Evolutionary conservation across 2,113 vertebrate species (phyloP), one percentile per base, ranked within the genome.

Genomic region (Gobiocypris rarus): DNA sequence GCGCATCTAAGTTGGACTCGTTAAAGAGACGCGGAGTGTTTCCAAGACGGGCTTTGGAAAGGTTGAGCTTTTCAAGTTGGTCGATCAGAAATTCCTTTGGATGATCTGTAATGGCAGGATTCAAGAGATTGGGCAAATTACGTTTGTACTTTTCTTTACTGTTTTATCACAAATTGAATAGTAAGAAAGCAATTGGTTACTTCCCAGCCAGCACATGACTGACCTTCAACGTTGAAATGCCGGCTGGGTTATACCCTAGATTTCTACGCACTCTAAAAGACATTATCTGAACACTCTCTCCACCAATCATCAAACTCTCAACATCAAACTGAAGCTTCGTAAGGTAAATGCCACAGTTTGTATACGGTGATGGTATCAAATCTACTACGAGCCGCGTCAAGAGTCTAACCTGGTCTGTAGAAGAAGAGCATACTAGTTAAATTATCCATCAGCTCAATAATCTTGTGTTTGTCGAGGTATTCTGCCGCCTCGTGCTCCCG

Each of bases 1-100:
- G 41, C n/a, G 92, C 82, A 13, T 93, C 92, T 78, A 95, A 78
- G 75, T 94, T 90, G 26, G 89, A 78, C 14, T 86, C 89, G 76
- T 86, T 79, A 56, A 95, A 94, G 31, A 95, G 85, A 79, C 87
- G 83, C 1, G 92, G 92, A 2, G 85, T 87, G 26, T 43, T 75
- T 41, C 38, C 9, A 2, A 41, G 52, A 2, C n/a, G 56, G 22
- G 77, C 58, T 41, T 85, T 89, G 75, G 90, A 90, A 9, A 65
- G 0, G 65, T 90, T 91, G 61, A 94, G 52, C 81, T 89, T 74
- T 67, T 94, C 85, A 73, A 95, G 90, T 61, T 94, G 89, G 31
- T 91, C 86, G 2, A 94, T 81, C 0, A 95, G 89, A 84, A 94
- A 95, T 86, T 92, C 88, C 48, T 63, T 84, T 56, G 94, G 93